Conservation (phyloP, 1,140 invertebrate species). For the Ctenoplectra terminalis region DNA sequence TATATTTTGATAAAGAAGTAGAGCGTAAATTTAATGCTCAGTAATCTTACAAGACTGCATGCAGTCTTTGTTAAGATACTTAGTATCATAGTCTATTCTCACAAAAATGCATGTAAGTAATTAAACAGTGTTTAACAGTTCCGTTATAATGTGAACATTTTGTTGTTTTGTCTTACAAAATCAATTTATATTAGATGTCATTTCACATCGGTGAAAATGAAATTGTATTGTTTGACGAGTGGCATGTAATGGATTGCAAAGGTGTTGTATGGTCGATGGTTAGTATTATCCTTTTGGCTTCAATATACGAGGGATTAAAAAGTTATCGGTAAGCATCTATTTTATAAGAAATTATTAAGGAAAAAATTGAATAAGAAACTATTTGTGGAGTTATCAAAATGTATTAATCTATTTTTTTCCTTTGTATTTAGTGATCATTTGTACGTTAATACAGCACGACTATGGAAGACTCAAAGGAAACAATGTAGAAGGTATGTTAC, state of each 20-base stretch:
- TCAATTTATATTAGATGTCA: constrained; percentile 69
- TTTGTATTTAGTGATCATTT: constrained; percentile 69
- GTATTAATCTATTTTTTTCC: background rate
- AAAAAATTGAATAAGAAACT: background rate
- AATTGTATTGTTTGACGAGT: constrained; percentile 76
- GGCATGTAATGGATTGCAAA: constrained; percentile 69
- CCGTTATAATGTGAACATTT: background rate
- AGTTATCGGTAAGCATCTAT: constrained; percentile 74
- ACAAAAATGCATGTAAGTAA: constrained; percentile 58
- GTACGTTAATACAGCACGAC: constrained; percentile 35
- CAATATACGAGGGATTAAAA: constrained; percentile 78
- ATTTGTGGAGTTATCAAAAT: background rate
- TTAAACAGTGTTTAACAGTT: background rate
- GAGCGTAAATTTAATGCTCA: background rate
- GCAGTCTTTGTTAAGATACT: background rate
- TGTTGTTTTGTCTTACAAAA: background rate
- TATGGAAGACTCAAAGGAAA: constrained; percentile 1
- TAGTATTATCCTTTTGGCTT: constrained; percentile 73
- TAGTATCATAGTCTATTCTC: background rate
- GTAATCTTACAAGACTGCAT: constrained; percentile 1
- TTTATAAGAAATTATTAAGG: too few relatives aligned
- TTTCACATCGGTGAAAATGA: constrained; percentile 78
- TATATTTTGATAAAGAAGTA: constrained; percentile 42
- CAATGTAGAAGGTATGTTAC: constrained; percentile 51
- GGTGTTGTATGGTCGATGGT: constrained; percentile 75